Evolutionary conservation across 92 coral and sea anemone genomes (phyloP).

Genomic region (Meandrina meandrites): DNA sequence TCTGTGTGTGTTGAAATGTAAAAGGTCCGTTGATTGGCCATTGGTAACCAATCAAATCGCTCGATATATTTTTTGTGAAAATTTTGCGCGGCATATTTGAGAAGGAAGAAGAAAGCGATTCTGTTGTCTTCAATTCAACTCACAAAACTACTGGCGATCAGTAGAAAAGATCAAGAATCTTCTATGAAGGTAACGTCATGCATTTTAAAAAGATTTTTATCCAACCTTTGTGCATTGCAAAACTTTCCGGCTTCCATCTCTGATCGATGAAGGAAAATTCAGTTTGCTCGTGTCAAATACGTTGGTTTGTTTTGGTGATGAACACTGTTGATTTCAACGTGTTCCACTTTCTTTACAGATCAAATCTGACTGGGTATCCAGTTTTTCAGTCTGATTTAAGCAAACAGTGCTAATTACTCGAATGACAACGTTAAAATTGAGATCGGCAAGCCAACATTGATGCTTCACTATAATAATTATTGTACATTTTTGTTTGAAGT

Average conservation of each 20-base stretch:
- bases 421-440: not conserved
- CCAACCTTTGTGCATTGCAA: not conserved
- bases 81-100: constrained; percentile 37
- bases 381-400: not conserved
- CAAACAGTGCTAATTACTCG: not conserved
- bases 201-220: not conserved
- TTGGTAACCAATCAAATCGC: constrained; percentile 25
- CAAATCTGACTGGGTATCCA: not conserved
- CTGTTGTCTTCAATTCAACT: not conserved
- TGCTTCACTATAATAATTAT: too few relatives aligned
- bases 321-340: not conserved
- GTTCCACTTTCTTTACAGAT: not conserved
- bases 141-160: not conserved
- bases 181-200: constrained; percentile 8
- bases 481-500: too few relatives aligned
- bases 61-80: not conserved
- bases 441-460: too few relatives aligned
- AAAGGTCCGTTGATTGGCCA: constrained; percentile 31
- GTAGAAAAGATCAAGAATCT: not conserved
- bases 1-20: not conserved
- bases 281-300: not conserved
- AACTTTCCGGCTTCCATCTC: not conserved
- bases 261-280: not conserved
- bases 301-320: not conserved
- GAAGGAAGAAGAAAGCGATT: constrained; percentile 2